Percentiles rank a stretch among this genome's conserved stretches.
Evolutionary conservation across 2,113 vertebrate species (phyloP).

Genomic region (Machaerirhynchus nigripectus): DNA sequence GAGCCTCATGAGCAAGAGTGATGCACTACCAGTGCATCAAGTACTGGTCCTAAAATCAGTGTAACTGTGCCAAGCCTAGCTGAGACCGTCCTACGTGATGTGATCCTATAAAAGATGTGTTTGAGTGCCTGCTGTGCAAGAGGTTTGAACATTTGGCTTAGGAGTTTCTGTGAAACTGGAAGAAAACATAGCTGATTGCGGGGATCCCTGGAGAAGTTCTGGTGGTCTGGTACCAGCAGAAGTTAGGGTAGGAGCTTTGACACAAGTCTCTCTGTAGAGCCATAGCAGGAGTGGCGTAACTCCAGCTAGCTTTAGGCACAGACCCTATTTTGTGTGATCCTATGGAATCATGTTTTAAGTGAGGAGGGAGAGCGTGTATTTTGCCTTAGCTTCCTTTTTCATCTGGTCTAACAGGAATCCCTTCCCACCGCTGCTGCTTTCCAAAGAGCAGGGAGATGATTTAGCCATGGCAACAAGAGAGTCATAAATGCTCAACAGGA

Average conservation of each 20-base stretch:
- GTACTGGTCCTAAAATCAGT: neutral
- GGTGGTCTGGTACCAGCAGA: neutral
- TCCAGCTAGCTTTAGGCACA: neutral
- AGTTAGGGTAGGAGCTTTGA: neutral
- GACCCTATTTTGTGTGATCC: fast-evolving
- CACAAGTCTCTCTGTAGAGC: neutral
- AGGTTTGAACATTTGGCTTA: neutral
- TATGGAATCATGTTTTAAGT: neutral
- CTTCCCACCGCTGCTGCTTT: neutral
- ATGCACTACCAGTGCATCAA: neutral
- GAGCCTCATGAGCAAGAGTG: neutral
- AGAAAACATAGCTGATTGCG: neutral
- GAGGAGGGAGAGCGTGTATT: neutral
- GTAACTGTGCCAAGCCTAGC: neutral
- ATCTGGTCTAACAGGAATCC: neutral
- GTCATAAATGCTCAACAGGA: neutral
- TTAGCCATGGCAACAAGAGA: neutral
- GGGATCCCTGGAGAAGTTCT: neutral
- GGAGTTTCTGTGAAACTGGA: neutral
- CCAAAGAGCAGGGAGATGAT: neutral
- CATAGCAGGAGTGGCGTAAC: neutral
- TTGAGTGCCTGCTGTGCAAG: neutral
- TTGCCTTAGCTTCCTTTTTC: neutral
- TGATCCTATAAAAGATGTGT: neutral
- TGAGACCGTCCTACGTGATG: neutral